Percentiles rank a stretch among this genome's conserved stretches.
Evolutionary conservation across 2,113 vertebrate genomes (phyloP).

Genomic region (Pygoscelis adeliae): DNA sequence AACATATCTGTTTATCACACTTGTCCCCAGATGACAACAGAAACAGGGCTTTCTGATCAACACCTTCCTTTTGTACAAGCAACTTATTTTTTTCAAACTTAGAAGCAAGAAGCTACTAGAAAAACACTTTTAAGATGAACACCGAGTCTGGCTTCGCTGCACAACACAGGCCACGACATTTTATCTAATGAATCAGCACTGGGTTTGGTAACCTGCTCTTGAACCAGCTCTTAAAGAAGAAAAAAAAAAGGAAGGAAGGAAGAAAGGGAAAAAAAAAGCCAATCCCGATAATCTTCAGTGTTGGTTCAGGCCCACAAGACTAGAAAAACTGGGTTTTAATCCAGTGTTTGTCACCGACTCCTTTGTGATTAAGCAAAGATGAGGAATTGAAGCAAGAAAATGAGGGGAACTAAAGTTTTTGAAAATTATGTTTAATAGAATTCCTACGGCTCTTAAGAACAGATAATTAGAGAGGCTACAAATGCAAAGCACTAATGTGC

Average conservation of each 20-base stretch:
- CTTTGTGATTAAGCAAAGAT: not conserved
- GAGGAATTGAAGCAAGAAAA: not conserved
- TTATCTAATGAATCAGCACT: accelerated
- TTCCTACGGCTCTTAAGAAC: not conserved
- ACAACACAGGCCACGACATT: not conserved
- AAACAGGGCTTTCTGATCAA: not conserved
- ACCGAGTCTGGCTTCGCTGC: not conserved
- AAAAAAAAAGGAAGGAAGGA: not conserved
- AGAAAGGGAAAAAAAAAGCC: not conserved
- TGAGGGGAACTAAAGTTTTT: not conserved
- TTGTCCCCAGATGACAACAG: not conserved
- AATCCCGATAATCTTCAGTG: not conserved
- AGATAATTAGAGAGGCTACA: not conserved
- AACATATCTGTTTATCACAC: not conserved
- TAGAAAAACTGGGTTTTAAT: not conserved
- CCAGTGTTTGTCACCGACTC: accelerated
- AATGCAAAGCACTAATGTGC: accelerated
- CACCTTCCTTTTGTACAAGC: not conserved
- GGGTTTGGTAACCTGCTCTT: not conserved
- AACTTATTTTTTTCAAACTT: not conserved
- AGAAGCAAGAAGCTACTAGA: not conserved
- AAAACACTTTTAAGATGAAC: not conserved
- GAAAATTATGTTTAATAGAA: accelerated
- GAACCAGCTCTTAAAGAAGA: not conserved
- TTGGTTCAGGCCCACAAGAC: not conserved